These are phyloP conservation scores for Heliconius congener DNA, from an alignment of 1,140 invertebrate species.

Conservation along the genomic window DNA sequence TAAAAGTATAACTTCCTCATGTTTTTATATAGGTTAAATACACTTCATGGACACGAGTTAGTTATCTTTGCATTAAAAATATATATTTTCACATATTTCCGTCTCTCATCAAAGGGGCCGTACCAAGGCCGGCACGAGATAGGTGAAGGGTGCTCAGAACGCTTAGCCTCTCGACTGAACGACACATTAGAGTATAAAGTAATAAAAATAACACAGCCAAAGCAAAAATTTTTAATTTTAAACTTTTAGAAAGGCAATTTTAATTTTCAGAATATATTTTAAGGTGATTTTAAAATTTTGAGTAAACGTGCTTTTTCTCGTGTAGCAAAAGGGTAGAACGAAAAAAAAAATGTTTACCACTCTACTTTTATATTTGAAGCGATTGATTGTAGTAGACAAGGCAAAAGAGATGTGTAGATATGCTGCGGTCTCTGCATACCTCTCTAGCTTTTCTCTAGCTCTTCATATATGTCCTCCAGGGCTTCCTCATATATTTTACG, in stretches of 20 bases:
- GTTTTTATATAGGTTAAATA: slow-evolving; percentile 29
- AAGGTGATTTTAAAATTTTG: background rate
- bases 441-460: too few relatives aligned
- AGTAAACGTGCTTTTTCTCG: too few relatives aligned
- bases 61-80: slow-evolving; percentile 26
- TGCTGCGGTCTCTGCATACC: too few relatives aligned
- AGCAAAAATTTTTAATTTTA: background rate
- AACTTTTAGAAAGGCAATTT: background rate
- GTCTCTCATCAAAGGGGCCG: slow-evolving; percentile 40
- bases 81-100: slow-evolving; percentile 13
- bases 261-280: background rate
- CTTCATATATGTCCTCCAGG: too few relatives aligned
- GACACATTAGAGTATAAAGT: slow-evolving; percentile 25
- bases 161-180: slow-evolving; percentile 26
- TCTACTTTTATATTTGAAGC: too few relatives aligned
- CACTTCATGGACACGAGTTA: slow-evolving; percentile 22
- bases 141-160: slow-evolving; percentile 29
- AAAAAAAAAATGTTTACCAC: too few relatives aligned
- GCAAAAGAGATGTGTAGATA: too few relatives aligned
- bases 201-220: slow-evolving; percentile 16
- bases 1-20: background rate
- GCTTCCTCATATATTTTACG: too few relatives aligned
- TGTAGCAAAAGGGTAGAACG: too few relatives aligned
- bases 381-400: too few relatives aligned
- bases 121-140: slow-evolving; percentile 37